Conservation (phyloP, 1,140 invertebrate genomes). For the Achroia grisella region DNA sequence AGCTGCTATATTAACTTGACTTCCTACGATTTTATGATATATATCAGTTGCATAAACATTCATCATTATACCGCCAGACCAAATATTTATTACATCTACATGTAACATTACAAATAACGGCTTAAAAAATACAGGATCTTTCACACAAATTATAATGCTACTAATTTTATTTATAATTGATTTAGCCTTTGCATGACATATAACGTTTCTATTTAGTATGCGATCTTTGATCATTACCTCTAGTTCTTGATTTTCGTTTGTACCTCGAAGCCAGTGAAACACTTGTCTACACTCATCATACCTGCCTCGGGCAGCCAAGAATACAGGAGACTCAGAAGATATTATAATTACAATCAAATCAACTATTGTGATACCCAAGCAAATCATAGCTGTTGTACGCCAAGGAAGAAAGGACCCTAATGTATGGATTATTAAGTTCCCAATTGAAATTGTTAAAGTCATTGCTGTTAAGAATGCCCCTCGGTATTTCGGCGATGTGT, state of each 20-base stretch:
- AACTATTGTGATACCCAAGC: conserved; percentile 21
- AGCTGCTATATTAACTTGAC: too few relatives aligned
- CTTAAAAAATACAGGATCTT: too few relatives aligned
- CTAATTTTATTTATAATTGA: too few relatives aligned
- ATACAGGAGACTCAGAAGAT: conserved; percentile 37
- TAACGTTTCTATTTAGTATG: too few relatives aligned
- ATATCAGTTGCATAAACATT: too few relatives aligned
- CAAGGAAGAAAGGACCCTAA: conserved; percentile 18
- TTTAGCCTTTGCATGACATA: too few relatives aligned
- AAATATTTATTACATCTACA: too few relatives aligned
- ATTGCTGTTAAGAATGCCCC: conserved; percentile 32
- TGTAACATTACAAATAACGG: too few relatives aligned
- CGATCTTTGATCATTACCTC: conserved; percentile 33
- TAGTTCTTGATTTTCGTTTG: conserved; percentile 31
- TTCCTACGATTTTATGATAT: too few relatives aligned
- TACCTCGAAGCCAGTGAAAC: conserved; percentile 30
- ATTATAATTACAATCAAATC: conserved; percentile 24
- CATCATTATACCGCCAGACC: too few relatives aligned
- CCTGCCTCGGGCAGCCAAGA: conserved; percentile 25
- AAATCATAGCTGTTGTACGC: conserved; percentile 18
- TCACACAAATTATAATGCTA: too few relatives aligned
- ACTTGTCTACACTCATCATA: conserved; percentile 26
- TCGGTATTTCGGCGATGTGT: conserved; percentile 12
- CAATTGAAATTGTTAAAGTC: conserved; percentile 24
- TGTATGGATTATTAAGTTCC: conserved; percentile 24